Conservation (phyloP, 1,140 invertebrate genomes). For the Carcinoscorpius rotundicauda region DNA sequence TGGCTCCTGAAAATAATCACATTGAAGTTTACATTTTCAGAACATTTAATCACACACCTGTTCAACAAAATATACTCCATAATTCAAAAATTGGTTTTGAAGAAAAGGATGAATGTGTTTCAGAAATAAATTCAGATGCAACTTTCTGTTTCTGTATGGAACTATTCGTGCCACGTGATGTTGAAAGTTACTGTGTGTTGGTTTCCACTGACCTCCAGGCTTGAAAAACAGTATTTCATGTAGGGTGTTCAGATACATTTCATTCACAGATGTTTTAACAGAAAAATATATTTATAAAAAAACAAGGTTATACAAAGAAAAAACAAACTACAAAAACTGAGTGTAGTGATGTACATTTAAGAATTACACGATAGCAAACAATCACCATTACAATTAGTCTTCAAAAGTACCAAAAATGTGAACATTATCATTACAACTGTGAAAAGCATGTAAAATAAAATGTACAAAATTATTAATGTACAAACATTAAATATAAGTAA, state of each 20-base stretch:
- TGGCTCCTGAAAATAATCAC: not conserved
- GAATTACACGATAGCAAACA: too few species aligned
- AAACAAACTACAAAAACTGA: too few species aligned
- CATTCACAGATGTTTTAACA: conserved; percentile 12
- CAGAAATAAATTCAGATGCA: conserved; percentile 65
- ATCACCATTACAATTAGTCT: too few species aligned
- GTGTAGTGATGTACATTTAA: too few species aligned
- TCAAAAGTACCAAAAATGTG: too few species aligned
- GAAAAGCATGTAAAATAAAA: too few species aligned
- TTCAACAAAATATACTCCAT: conserved; percentile 82
- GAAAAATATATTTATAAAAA: too few species aligned
- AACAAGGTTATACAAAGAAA: too few species aligned
- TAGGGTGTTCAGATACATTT: conserved; percentile 10
- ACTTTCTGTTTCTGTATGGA: conserved; percentile 69
- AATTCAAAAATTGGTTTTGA: conserved; percentile 74
- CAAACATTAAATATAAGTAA: too few species aligned
- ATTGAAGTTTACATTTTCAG: not conserved
- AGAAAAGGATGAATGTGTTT: conserved; percentile 83
- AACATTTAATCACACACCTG: conserved; percentile 40
- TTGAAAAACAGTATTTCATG: conserved; percentile 7
- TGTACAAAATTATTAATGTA: too few species aligned
- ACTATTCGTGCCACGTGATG: conserved; percentile 75
- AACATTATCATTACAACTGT: too few species aligned
- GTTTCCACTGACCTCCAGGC: conserved; percentile 57
- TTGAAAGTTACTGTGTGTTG: conserved; percentile 53